Conservation (phyloP, 2,888 invertebrate species). For the Fissipunctia ypsillon region DNA sequence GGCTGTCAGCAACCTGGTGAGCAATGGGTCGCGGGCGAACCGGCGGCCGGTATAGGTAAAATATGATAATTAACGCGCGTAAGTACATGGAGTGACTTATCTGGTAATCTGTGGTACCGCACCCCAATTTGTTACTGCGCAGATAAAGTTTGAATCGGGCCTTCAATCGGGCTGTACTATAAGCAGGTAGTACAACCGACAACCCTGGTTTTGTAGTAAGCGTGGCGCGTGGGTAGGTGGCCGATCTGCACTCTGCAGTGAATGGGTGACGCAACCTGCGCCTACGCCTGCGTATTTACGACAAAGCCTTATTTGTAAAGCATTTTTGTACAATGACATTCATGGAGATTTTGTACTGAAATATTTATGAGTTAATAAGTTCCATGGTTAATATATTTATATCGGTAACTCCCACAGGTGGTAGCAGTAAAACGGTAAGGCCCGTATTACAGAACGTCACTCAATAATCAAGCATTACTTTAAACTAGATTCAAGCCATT, state of each 20-base stretch:
- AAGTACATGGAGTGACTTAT: too few relatives aligned
- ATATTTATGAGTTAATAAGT: conserved; percentile 47
- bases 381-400: conserved; percentile 20
- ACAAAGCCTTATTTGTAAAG: conserved; percentile 73
- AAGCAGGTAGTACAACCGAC: not conserved
- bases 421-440: not conserved
- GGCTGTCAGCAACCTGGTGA: too few relatives aligned
- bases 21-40: too few relatives aligned
- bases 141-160: too few relatives aligned
- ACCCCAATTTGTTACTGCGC: too few relatives aligned
- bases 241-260: conserved; percentile 60
- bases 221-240: conserved; percentile 59
- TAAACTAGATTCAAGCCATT: too few relatives aligned
- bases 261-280: conserved; percentile 80
- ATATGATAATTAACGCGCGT: too few relatives aligned
- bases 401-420: not conserved
- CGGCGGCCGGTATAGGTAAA: too few relatives aligned
- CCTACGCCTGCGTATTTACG: conserved; percentile 72
- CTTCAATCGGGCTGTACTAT: too few relatives aligned
- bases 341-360: conserved; percentile 45
- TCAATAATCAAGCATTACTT: too few relatives aligned
- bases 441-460: too few relatives aligned
- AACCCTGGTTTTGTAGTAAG: conserved; percentile 38
- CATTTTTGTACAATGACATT: conserved; percentile 70
- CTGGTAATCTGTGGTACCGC: too few relatives aligned